Evolutionary conservation across 2,797 vertebrate species (phyloP), one percentile per base, ranked within the genome.

Genomic region (Siniperca obscura): DNA sequence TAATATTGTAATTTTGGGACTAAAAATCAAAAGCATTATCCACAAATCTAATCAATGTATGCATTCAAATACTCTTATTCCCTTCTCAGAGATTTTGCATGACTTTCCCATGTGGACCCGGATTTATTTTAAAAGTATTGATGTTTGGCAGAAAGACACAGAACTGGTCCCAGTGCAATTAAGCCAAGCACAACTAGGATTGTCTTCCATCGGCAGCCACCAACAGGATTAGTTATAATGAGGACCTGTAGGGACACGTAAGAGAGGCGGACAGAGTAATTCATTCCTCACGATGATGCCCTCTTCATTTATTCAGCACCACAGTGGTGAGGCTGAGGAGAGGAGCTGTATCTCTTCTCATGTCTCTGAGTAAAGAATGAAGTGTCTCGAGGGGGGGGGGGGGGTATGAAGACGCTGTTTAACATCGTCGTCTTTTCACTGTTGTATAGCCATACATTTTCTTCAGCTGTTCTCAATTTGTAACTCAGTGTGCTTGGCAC

Each of bases 231-330:
- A 74, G 73, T 38, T 87, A 66, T 92, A 83, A 89, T 77, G 74
- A 90, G 83, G 66, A 90, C 62, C 86, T 69, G 56, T 17, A 84
- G 90, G 84, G 77, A 83, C 67, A 59, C 3, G 25, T 72, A 70
- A 79, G 42, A 69, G 55, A 42, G 50, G 60, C 56, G 76, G 62
- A 82, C 53, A 66, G 65, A 83, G 74, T 60, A 67, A 84, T 76
- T 87, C 74, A 76, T 85, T 70, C 76, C 36, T 83, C 50, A 36
- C 40, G 2, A 72, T 70, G 66, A 82, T 87, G 78, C 48, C 80
- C 77, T 82, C 84, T 89, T 86, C 69, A 87, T 89, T 84, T 83
- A 92, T 89, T 91, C 85, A 81, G 70, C 71, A 12, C 62, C 36
- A 9, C 66, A 34, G 78, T 11, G 56, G 13, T 12, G 50, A 65